Base-by-base conservation (phyloP, 2,888 invertebrate species). In the Lepidocyrtoides sp. region DNA sequence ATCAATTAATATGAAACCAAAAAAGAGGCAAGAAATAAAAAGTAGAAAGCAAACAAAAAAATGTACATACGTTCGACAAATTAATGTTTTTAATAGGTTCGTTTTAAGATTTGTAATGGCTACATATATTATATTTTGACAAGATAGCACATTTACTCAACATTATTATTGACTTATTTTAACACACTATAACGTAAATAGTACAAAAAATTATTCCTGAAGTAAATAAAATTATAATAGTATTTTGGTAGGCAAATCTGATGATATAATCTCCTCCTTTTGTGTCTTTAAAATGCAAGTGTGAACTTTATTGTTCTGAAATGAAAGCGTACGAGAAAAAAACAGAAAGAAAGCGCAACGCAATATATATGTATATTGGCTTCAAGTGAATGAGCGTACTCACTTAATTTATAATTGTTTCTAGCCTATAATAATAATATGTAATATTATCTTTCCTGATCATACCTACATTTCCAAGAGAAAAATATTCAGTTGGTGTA, bases 131-230 rank as follows among this genome's bases (percentile, higher is more conserved):
- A 2, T 29, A 4, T 79, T 41, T 36, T 75, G 85, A 85, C 85
- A 84, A 84, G 84, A 84, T 84, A 84, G 69, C 84, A 84, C 84
- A 23, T 41, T 82, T 75, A 54, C 29, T 54, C 51, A 79, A 60
- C 60, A 44, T 23, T 72, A 20, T 51, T 48, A 26, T 12, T 69
- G 66, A 69, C 66, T 69, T 69, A 48, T n/a, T 5, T 26, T 75
- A 44, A 23, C 29, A 72, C 23, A 72, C 26, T 10, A 72, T 44
- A 17, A 72, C 20, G n/a, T 72, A 75, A 75, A 26, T 26, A 75
- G 29, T 72, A 72, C 44, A 72, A 41, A 72, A 75, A 48, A 26
- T 20, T 72, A 2, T 7, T 2, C 10, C 12, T 75, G 44, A 75
- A 48, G 17, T 75, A 48, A 26, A 26, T 75, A 48, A 69, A 57